phyloP scores from a whole-genome alignment of 2,888 invertebrate species.

The Abrostola triplasia region DNA sequence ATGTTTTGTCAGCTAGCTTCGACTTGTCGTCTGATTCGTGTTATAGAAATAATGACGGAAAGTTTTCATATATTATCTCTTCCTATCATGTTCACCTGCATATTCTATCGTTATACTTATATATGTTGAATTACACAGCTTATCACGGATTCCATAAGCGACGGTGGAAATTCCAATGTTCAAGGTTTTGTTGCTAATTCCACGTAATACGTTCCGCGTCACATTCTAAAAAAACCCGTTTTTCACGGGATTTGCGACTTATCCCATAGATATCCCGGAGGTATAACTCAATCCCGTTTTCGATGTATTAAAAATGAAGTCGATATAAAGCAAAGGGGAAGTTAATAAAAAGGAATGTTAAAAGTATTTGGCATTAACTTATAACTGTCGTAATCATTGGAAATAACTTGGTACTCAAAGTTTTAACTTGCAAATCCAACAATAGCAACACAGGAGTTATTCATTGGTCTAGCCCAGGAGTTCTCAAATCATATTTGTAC shows the following conservation, averaged over 20 bases:
- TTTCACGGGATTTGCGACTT: constrained; percentile 11
- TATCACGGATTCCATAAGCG: neutral
- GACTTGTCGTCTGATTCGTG: no score
- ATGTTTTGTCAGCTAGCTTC: no score
- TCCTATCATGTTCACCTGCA: neutral
- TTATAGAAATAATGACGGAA: no score
- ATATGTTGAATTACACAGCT: constrained; percentile 8
- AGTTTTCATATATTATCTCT: neutral
- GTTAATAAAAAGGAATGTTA: no score
- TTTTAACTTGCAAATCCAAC: no score
- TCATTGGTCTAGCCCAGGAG: no score
- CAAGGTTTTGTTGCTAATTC: constrained; percentile 10
- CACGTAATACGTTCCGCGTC: constrained; percentile 2
- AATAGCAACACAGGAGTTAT: no score
- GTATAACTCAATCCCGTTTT: neutral
- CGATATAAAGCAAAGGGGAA: neutral
- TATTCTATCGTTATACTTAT: constrained; percentile 4
- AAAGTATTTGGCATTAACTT: no score
- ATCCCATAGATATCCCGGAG: constrained; percentile 11
- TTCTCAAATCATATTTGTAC: no score
- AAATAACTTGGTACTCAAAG: no score
- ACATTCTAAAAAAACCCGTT: constrained; percentile 2
- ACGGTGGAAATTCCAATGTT: constrained; percentile 5
- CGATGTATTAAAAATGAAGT: constrained; percentile 5
- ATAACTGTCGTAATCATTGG: no score